These are phyloP conservation scores for Trinectes maculatus DNA, from an alignment of 2,113 vertebrate genomes.

Conservation along the genomic window DNA sequence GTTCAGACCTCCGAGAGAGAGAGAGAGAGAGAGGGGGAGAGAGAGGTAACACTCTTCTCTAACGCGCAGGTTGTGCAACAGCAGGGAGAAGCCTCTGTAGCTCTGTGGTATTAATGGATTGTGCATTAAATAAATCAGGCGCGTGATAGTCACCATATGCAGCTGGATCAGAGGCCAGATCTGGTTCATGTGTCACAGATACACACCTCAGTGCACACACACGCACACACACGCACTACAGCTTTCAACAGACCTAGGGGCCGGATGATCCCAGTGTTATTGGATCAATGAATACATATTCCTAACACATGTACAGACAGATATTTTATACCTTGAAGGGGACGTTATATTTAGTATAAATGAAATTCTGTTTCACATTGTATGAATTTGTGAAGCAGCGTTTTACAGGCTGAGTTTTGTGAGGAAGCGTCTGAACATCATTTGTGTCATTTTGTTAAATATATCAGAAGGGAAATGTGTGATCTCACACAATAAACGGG, in stretches of 20 bases:
- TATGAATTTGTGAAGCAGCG: not conserved
- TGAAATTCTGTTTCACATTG: too few species aligned
- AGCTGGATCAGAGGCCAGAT: slow-evolving; percentile 2
- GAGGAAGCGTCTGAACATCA: too few species aligned
- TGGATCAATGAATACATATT: too few species aligned
- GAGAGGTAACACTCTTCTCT: not conserved
- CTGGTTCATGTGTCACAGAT: slow-evolving; percentile 10
- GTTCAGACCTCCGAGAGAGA: too few species aligned
- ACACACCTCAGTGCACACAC: slow-evolving; percentile 4
- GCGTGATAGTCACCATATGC: not conserved
- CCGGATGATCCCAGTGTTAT: too few species aligned
- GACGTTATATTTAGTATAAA: not conserved
- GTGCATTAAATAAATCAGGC: not conserved
- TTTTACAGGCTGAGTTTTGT: too few species aligned
- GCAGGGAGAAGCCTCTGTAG: not conserved
- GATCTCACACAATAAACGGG: too few species aligned
- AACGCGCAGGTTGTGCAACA: not conserved
- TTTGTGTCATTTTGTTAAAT: too few species aligned
- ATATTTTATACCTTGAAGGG: not conserved
- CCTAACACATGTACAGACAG: too few species aligned
- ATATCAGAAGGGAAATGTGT: too few species aligned
- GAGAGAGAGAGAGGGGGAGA: too few species aligned
- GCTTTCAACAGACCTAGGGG: not conserved
- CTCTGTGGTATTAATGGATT: not conserved
- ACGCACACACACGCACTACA: too few species aligned